These are phyloP conservation scores for Hesperia comma DNA, from an alignment of 2,888 invertebrate genomes.

Conservation along the genomic window DNA sequence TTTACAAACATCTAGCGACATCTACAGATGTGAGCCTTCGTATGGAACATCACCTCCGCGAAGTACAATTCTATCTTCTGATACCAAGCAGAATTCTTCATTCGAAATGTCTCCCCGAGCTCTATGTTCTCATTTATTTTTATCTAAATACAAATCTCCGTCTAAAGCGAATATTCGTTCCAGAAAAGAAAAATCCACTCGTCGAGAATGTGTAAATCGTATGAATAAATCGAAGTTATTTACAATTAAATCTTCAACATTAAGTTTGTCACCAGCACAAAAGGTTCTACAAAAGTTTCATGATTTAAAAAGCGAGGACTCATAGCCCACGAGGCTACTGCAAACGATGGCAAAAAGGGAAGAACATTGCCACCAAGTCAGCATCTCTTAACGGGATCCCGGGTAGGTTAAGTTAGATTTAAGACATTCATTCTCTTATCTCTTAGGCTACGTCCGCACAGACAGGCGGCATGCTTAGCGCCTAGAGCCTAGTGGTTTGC, in stretches of 20 bases:
- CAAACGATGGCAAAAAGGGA: too few species aligned
- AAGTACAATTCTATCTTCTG: slow-evolving; percentile 57
- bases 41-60: slow-evolving; percentile 65
- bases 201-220: slow-evolving; percentile 17
- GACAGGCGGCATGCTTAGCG: too few species aligned
- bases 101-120: slow-evolving; percentile 59
- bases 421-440: too few species aligned
- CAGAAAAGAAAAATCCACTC: slow-evolving; percentile 42
- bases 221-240: slow-evolving; percentile 48
- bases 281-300: slow-evolving; percentile 67
- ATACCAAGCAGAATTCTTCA: slow-evolving; percentile 54
- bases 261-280: slow-evolving; percentile 59
- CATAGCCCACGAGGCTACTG: too few species aligned
- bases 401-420: too few species aligned
- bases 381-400: too few species aligned
- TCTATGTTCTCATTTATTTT: slow-evolving; percentile 60
- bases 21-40: slow-evolving; percentile 60
- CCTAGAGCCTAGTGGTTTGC: too few species aligned
- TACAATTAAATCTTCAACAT: slow-evolving; percentile 57
- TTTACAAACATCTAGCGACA: slow-evolving; percentile 49
- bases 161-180: slow-evolving; percentile 49
- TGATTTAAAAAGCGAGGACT: slow-evolving; percentile 57
- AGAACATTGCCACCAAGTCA: too few species aligned
- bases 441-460: too few species aligned
- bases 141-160: slow-evolving; percentile 51